Evolutionary conservation across 1,140 invertebrate species (phyloP), one percentile per base, ranked within the genome.

Genomic region (Heliconius himera): DNA sequence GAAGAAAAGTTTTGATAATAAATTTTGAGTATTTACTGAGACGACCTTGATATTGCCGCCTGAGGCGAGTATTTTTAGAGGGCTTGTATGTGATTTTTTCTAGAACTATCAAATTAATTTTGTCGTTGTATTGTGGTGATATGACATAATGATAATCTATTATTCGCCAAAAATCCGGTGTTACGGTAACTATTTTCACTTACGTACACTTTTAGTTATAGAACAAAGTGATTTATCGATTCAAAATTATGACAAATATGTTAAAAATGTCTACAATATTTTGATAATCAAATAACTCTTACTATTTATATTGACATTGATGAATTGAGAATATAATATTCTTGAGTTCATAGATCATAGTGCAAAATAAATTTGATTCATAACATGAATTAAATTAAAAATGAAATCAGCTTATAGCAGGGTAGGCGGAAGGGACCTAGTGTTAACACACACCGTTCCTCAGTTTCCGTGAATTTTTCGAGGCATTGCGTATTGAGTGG

Each of bases 1-100:
- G 38, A 72, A 41, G 60, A 70, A 36, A 70, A 76, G 13, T 46
- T 49, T n/a, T 73, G 41, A 18, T 76, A 56, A 29, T 54, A 73
- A 73, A 73, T 74, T 54, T 54, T 78, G 54, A 78, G 72, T 60
- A 70, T 76, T 78, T 78, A 76, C 26, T 75, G 49, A 29, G 66
- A 29, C 80, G 87, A 87, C 91, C 91, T 93, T 93, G 90, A 93
- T 92, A 90, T 87, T 92, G 90, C 82, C 79, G 85, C 87, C 85
- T 85, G 80, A 86, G 84, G 84, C 83, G 20, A 83, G 87, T 91
- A 91, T 91, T 91, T 91, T 91, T 91, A 90, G 89, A 83, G 78
- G 73, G 81, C 83, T 73, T 78, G 80, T 83, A 75, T 78, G 80
- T 83, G 80, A 78, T 80, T 84, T 76, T 66, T 83, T 82, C 73